Evolutionary conservation across 2,113 vertebrate genomes (phyloP).

Genomic region (Pycnonotus jocosus): DNA sequence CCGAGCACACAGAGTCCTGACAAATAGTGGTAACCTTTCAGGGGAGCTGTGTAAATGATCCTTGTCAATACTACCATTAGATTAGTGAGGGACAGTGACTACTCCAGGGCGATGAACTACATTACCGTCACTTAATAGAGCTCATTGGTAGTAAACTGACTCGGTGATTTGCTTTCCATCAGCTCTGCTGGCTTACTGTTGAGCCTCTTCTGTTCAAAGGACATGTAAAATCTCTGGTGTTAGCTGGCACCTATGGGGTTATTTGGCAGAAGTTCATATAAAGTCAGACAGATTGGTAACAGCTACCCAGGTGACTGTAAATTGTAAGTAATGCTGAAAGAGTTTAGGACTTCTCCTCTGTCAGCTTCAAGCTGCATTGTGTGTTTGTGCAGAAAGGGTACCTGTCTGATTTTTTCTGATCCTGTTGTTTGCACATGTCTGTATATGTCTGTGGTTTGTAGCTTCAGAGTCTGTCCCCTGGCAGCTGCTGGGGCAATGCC

Average conservation of each 20-base stretch:
- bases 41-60: conserved; percentile 37
- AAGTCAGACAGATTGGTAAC: neutral
- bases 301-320: neutral
- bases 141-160: conserved; percentile 36
- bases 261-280: neutral
- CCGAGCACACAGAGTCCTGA: neutral
- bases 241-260: neutral
- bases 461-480: neutral
- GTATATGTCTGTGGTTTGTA: neutral
- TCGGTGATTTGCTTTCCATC: conserved; percentile 29
- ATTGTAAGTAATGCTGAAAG: neutral
- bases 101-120: conserved; percentile 28
- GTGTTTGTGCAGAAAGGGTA: neutral
- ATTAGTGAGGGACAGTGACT: conserved; percentile 41
- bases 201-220: neutral
- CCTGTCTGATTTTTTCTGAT: neutral
- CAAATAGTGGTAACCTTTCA: conserved; percentile 25
- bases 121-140: conserved; percentile 43
- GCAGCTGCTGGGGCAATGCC: neutral
- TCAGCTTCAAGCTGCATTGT: neutral
- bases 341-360: neutral
- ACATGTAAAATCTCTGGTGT: neutral
- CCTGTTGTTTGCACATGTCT: neutral
- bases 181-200: conserved; percentile 12
- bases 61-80: conserved; percentile 42